phyloP scores from a whole-genome alignment of 2,113 vertebrate genomes.

The Epinephelus lanceolatus region DNA sequence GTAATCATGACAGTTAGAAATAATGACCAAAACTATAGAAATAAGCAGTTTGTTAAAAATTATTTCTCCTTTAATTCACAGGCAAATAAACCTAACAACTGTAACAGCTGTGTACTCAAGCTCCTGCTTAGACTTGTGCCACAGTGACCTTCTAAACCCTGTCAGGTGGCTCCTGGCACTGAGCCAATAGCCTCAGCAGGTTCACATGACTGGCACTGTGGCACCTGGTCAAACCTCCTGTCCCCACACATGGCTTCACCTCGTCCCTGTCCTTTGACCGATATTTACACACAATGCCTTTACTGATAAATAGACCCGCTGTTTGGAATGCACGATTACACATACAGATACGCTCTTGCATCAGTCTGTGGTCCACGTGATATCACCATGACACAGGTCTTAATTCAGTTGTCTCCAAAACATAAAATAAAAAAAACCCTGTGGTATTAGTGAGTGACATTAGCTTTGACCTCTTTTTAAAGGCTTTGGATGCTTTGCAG shows the following conservation, averaged over 20 bases:
- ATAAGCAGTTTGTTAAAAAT: not conserved
- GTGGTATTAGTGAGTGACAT: not conserved
- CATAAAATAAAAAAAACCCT: not conserved
- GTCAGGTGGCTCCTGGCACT: slow-evolving; percentile 32
- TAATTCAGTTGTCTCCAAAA: not conserved
- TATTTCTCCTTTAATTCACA: not conserved
- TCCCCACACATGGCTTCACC: slow-evolving; percentile 15
- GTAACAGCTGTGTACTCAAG: not conserved
- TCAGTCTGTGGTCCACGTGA: not conserved
- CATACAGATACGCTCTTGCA: slow-evolving; percentile 11
- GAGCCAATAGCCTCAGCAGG: slow-evolving; percentile 11
- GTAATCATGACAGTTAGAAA: not conserved
- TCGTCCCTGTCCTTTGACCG: slow-evolving; percentile 35
- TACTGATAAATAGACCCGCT: not conserved
- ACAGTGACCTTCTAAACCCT: slow-evolving; percentile 10
- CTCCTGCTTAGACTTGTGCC: not conserved
- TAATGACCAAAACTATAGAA: not conserved
- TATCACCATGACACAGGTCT: not conserved
- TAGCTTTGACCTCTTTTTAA: not conserved
- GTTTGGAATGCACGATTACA: not conserved
- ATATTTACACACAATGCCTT: slow-evolving; percentile 20
- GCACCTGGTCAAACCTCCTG: slow-evolving; percentile 4
- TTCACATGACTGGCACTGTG: slow-evolving; percentile 43
- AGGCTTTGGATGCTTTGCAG: not conserved
- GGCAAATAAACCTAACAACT: not conserved